Evolutionary conservation across 2,888 invertebrate genomes (phyloP), one percentile per base, ranked within the genome.

Genomic region (Callinectes sapidus): DNA sequence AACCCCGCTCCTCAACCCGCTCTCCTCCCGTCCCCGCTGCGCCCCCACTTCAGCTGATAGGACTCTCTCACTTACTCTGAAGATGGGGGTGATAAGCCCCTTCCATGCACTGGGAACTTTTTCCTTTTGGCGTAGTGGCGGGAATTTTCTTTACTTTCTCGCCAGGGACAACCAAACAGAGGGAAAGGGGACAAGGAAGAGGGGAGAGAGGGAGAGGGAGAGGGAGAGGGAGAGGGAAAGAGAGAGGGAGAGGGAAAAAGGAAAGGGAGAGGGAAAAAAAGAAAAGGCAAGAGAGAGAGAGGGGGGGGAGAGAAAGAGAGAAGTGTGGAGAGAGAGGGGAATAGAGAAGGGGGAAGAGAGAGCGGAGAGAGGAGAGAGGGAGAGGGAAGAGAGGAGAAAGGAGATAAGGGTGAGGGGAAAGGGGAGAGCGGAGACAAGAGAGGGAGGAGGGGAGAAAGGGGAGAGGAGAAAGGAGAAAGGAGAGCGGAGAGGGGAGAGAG

Each of bases 11-110:
- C 71, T 28, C 71, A 10, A 2, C 71, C 71, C 2, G 8, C 10
- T 23, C 28, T 71, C 23, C 23, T 28, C 28, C 71, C n/a, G 28
- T 6, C n/a, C 71, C 71, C 61, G 10, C 61, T 23, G 23, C 71
- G n/a, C 28, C 71, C 71, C n/a, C n/a, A 71, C 71, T 23, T 71
- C 71, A 71, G 5, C 28, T 71, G 23, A 71, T 71, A 71, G 71
- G 71, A 23, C 71, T 8, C 71, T n/a, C 71, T 71, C 23, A 28
- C 28, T 71, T 71, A 71, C n/a, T 18, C 71, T 71, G 71, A 71
- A 71, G 71, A n/a, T n/a, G n/a, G 71, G 23, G 71, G 71, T 71
- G 71, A 71, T 71, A 71, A 71, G 71, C 71, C 71, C 71, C 71
- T 28, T 71, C 23, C 71, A 71, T 71, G 71, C 71, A 23, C n/a